These are phyloP conservation scores for Sipha maydis DNA, from an alignment of 2,888 invertebrate species.

Conservation along the genomic window DNA sequence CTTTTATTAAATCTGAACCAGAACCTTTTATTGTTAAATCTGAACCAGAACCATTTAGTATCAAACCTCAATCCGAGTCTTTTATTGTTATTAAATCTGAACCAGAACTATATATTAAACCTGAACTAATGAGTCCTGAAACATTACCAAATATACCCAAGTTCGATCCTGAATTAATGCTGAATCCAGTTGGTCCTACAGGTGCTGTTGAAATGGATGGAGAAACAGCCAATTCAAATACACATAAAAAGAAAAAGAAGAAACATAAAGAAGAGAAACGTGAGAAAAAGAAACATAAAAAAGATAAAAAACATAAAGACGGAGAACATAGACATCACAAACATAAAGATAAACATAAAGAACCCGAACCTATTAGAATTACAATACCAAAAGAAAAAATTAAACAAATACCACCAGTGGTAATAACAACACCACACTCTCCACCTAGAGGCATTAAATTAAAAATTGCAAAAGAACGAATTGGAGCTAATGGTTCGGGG, in stretches of 20 bases:
- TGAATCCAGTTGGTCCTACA: constrained; percentile 46
- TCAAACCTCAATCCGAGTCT: constrained; percentile 58
- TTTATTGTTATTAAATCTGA: constrained; percentile 51
- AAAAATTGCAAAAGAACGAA: constrained; percentile 62
- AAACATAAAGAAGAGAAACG: constrained; percentile 63
- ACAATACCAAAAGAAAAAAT: constrained; percentile 73
- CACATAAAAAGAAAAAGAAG: constrained; percentile 63
- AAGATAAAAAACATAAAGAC: constrained; percentile 75
- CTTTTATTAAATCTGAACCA: constrained; percentile 62
- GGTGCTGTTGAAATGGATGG: constrained; percentile 48
- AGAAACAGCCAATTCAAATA: constrained; percentile 55
- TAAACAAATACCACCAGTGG: constrained; percentile 59
- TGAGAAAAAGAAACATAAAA: constrained; percentile 68
- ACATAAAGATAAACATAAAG: constrained; percentile 68
- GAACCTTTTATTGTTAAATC: constrained; percentile 35
- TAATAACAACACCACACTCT: constrained; percentile 63
- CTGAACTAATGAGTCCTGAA: constrained; percentile 36
- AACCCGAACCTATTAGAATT: constrained; percentile 70
- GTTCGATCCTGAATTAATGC: constrained; percentile 49
- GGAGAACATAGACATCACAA: constrained; percentile 68
- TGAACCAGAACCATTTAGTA: constrained; percentile 55
- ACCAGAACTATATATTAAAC: constrained; percentile 55
- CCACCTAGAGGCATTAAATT: constrained; percentile 63
- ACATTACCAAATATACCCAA: constrained; percentile 1
- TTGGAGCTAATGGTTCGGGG: constrained; percentile 50